Percentiles rank a stretch among this genome's conserved stretches.
phyloP scores from a whole-genome alignment of 2,797 vertebrate species.

The Pangasius sanitwongsei region DNA sequence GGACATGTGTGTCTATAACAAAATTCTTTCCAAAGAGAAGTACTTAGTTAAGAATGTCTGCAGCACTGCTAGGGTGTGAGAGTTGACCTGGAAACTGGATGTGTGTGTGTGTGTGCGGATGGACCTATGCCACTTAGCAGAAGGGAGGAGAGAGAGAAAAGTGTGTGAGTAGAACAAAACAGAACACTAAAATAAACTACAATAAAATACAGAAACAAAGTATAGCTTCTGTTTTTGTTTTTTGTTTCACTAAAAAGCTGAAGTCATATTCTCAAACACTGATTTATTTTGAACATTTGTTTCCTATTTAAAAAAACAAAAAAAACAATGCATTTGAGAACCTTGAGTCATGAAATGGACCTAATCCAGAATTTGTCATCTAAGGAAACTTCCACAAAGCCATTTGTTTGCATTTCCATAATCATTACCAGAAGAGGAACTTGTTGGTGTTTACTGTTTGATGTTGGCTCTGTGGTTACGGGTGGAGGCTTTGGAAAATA shows the following conservation, averaged over 20 bases:
- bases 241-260: neutral
- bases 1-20: neutral
- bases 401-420: conserved; percentile 11
- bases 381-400: neutral
- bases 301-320: neutral
- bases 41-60: neutral
- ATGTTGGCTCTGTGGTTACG: neutral
- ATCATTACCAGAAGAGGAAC: neutral
- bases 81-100: neutral
- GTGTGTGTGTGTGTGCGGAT: neutral
- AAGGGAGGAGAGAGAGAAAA: neutral
- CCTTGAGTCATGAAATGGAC: neutral
- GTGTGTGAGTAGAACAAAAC: neutral
- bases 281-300: neutral
- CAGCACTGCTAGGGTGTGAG: neutral
- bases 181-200: neutral
- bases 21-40: neutral
- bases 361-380: neutral
- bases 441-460: neutral
- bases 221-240: neutral
- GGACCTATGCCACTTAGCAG: no score
- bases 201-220: neutral
- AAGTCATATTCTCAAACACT: neutral
- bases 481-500: conserved; percentile 31
- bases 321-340: neutral